phyloP scores from a whole-genome alignment of 2,888 invertebrate genomes.

The Apeira syringaria region DNA sequence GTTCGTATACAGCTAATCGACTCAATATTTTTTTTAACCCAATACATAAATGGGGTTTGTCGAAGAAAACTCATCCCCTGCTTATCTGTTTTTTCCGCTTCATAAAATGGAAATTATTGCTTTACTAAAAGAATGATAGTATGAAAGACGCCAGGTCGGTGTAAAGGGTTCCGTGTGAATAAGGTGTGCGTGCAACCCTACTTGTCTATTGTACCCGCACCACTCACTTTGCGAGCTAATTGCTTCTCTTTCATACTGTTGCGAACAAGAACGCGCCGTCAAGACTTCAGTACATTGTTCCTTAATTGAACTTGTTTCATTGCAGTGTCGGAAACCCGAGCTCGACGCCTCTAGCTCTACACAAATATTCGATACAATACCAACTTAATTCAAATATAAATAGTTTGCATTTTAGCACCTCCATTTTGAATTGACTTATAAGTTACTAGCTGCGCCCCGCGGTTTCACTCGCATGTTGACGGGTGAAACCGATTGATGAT shows the following conservation, averaged over 20 bases:
- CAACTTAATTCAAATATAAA: slow-evolving; percentile 32
- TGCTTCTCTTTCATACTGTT: slow-evolving; percentile 67
- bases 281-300: slow-evolving; percentile 67
- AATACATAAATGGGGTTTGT: too few relatives aligned
- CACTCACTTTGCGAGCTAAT: slow-evolving; percentile 63
- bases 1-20: too few relatives aligned
- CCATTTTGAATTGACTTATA: too few relatives aligned
- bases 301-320: slow-evolving; percentile 63
- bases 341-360: slow-evolving; percentile 20
- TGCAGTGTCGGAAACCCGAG: slow-evolving; percentile 30
- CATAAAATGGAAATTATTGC: slow-evolving; percentile 24
- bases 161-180: slow-evolving; percentile 19
- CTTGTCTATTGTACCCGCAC: slow-evolving; percentile 48
- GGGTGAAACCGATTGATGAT: too few relatives aligned
- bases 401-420: slow-evolving; percentile 33
- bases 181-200: slow-evolving; percentile 33
- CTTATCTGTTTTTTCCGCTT: slow-evolving; percentile 21
- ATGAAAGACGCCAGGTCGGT: slow-evolving; percentile 14
- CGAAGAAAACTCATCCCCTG: too few relatives aligned
- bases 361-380: slow-evolving; percentile 27
- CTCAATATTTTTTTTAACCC: too few relatives aligned
- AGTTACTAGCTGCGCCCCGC: too few relatives aligned
- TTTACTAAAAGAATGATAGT: slow-evolving; percentile 20
- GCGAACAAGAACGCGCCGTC: slow-evolving; percentile 68
- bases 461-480: too few relatives aligned